Evolutionary conservation across 2,888 invertebrate species (phyloP).

Genomic region (Ferrisia virgata): DNA sequence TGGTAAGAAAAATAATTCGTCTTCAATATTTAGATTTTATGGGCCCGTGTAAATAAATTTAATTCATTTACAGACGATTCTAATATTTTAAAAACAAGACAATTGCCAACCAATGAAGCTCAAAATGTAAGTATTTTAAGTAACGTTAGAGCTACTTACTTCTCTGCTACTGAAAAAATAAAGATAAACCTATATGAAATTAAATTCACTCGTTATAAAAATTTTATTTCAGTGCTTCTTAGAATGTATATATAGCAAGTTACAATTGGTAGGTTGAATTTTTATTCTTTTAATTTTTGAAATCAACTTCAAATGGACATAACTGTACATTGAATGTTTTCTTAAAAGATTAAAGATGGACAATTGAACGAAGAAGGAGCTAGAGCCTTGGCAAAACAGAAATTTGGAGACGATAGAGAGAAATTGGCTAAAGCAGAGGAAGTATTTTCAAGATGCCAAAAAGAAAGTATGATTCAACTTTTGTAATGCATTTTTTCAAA

Average conservation of each 20-base stretch:
- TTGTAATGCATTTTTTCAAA: background rate
- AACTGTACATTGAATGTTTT: background rate
- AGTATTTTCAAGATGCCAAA: constrained; percentile 25
- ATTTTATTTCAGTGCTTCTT: constrained; percentile 48
- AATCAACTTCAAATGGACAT: too few species aligned
- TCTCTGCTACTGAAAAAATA: too few species aligned
- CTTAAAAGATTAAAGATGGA: constrained; percentile 9
- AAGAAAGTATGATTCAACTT: background rate
- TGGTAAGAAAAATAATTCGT: background rate
- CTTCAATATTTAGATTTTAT: background rate
- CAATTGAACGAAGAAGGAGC: constrained; percentile 22
- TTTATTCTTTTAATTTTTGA: background rate
- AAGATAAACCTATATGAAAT: background rate
- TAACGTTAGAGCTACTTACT: background rate
- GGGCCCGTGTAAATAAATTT: background rate
- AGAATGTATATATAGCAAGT: constrained; percentile 49
- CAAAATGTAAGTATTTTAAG: constrained; percentile 4
- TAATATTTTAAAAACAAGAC: background rate
- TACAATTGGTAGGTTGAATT: constrained; percentile 48
- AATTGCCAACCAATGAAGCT: constrained; percentile 1
- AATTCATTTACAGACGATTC: background rate
- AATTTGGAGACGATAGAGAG: constrained; percentile 35
- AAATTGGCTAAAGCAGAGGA: constrained; percentile 22
- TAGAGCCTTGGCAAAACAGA: background rate
- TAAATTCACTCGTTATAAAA: background rate